Conservation (phyloP, 2,113 vertebrate species). For the Beaufortia kweichowensis region DNA sequence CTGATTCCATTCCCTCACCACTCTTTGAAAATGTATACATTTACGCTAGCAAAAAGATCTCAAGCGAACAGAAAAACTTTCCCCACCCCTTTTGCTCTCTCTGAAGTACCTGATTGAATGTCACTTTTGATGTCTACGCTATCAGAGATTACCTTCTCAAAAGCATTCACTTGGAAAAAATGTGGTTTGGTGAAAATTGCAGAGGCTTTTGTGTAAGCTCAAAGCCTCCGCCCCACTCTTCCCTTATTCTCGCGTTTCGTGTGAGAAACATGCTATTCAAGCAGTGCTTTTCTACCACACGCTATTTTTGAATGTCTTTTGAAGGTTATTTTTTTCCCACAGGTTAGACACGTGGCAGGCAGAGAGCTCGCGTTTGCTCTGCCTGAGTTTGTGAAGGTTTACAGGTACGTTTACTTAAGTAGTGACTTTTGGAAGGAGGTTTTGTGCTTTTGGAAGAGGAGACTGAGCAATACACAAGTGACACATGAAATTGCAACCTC, state of each 20-base stretch:
- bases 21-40: conserved; percentile 16
- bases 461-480: too few relatives aligned
- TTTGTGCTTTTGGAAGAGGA: too few relatives aligned
- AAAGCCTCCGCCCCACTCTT: conserved; percentile 3
- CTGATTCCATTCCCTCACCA: background rate
- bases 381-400: conserved; percentile 12
- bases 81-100: background rate
- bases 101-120: conserved; percentile 27
- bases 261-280: conserved; percentile 25
- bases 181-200: conserved; percentile 45
- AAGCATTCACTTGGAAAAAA: conserved; percentile 47
- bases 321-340: conserved; percentile 40
- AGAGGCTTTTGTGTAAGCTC: conserved; percentile 33
- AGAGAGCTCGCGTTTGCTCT: conserved; percentile 12
- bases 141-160: conserved; percentile 39
- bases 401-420: background rate
- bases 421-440: background rate
- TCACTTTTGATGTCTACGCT: conserved; percentile 40
- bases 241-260: background rate
- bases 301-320: conserved; percentile 49
- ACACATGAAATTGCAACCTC: background rate
- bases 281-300: conserved; percentile 13
- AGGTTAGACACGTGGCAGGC: conserved; percentile 28
- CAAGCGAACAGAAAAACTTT: background rate
- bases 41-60: background rate